Evolutionary conservation across 64 coral and sea anemone genomes (phyloP).

Genomic region (Montipora efflorescens): DNA sequence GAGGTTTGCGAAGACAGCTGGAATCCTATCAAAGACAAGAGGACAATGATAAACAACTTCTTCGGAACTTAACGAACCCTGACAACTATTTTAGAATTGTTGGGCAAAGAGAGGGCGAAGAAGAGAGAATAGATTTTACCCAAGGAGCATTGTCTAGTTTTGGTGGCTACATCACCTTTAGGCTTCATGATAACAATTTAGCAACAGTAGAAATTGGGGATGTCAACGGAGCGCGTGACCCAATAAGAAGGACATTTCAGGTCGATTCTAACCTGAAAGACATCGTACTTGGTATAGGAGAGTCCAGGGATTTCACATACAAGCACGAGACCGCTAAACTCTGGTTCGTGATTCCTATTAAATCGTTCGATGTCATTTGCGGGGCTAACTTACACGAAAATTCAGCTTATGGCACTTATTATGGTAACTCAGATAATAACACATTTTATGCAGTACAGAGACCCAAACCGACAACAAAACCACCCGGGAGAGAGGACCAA

Average conservation of each 20-base stretch:
- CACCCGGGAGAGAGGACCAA: not conserved
- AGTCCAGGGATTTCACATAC: constrained; percentile 33
- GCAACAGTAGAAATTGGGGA: constrained; percentile 56
- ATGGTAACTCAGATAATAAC: constrained; percentile 60
- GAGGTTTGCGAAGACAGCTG: constrained; percentile 55
- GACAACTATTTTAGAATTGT: constrained; percentile 48
- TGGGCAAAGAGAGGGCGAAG: constrained; percentile 25
- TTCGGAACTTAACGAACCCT: constrained; percentile 18
- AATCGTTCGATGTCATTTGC: constrained; percentile 43
- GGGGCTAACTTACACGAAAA: constrained; percentile 2
- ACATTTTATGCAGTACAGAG: constrained; percentile 58
- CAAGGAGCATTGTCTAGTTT: constrained; percentile 10
- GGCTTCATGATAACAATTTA: constrained; percentile 1
- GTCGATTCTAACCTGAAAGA: constrained; percentile 13
- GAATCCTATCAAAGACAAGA: constrained; percentile 41
- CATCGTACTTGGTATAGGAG: constrained; percentile 67
- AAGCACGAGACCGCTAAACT: constrained; percentile 52
- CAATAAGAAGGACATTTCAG: constrained; percentile 41
- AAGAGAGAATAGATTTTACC: constrained; percentile 56
- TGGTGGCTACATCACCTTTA: constrained; percentile 55
- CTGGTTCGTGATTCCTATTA: constrained; percentile 52
- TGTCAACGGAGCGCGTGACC: not conserved
- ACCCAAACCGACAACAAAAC: not conserved
- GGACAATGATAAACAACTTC: constrained; percentile 43
- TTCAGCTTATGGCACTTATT: constrained; percentile 38